Conservation (phyloP, 2,797 vertebrate species). For the Gambelia wislizenii region DNA sequence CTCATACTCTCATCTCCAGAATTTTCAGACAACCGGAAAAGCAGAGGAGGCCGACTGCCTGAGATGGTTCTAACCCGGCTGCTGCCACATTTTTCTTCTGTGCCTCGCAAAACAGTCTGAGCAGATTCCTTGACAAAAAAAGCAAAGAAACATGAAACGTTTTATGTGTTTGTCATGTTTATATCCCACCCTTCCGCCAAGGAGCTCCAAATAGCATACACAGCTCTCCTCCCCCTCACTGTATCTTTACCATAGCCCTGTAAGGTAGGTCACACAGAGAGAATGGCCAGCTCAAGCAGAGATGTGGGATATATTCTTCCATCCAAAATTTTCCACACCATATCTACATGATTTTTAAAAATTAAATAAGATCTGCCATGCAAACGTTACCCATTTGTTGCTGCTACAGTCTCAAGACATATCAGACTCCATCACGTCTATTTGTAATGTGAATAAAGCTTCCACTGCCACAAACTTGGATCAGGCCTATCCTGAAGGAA, state of each 20-base stretch:
- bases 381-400: too few relatives aligned
- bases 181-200: not conserved
- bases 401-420: too few relatives aligned
- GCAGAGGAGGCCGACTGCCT: constrained; percentile 83
- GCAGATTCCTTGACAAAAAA: constrained; percentile 86
- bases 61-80: constrained; percentile 88
- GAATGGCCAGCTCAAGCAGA: not conserved
- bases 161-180: not conserved
- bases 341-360: too few relatives aligned
- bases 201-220: not conserved
- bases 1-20: constrained; percentile 92
- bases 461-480: too few relatives aligned
- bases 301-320: too few relatives aligned
- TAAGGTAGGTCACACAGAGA: not conserved
- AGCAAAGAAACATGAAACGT: constrained; percentile 32
- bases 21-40: constrained; percentile 90
- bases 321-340: too few relatives aligned
- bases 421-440: too few relatives aligned
- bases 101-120: constrained; percentile 91
- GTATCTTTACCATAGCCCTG: not conserved
- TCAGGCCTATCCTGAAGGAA: too few relatives aligned
- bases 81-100: constrained; percentile 93
- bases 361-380: too few relatives aligned
- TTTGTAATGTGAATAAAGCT: too few relatives aligned
- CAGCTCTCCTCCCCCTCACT: not conserved